These are phyloP conservation scores for Rhizomys pruinosus DNA, from an alignment of 2,113 vertebrate genomes.

Conservation along the genomic window DNA sequence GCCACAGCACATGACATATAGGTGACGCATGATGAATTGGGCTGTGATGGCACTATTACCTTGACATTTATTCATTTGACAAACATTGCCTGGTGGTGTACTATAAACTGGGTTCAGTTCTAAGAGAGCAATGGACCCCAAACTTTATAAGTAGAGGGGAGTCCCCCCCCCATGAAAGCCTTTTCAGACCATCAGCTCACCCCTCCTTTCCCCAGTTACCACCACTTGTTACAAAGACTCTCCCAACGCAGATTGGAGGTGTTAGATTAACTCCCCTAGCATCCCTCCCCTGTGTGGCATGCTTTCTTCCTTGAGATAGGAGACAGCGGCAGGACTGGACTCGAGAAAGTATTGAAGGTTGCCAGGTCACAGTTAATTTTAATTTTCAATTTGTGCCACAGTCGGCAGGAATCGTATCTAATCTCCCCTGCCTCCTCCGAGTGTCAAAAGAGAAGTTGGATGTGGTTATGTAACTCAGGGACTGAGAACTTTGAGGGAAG, in stretches of 20 bases:
- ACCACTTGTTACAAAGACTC: background rate
- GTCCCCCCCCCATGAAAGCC: background rate
- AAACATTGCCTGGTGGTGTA: background rate
- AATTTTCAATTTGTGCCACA: conserved; percentile 66
- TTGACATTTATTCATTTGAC: background rate
- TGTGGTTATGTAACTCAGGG: conserved; percentile 53
- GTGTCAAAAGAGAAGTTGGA: conserved; percentile 76
- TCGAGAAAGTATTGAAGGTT: conserved; percentile 65
- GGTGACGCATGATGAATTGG: background rate
- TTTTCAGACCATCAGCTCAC: background rate
- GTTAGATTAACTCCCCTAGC: background rate
- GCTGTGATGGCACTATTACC: background rate
- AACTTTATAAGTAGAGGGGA: background rate
- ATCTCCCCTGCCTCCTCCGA: conserved; percentile 71
- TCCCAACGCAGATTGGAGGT: background rate
- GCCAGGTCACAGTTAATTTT: conserved; percentile 68
- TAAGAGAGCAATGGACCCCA: background rate
- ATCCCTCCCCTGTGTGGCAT: accelerated
- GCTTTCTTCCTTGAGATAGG: background rate
- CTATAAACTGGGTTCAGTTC: background rate
- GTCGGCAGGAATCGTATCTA: conserved; percentile 73
- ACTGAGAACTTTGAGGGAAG: background rate
- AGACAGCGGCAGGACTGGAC: background rate
- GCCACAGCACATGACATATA: background rate
- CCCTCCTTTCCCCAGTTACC: no score